Conservation (phyloP, 2,797 vertebrate species). For the Hozukius guyotensis region DNA sequence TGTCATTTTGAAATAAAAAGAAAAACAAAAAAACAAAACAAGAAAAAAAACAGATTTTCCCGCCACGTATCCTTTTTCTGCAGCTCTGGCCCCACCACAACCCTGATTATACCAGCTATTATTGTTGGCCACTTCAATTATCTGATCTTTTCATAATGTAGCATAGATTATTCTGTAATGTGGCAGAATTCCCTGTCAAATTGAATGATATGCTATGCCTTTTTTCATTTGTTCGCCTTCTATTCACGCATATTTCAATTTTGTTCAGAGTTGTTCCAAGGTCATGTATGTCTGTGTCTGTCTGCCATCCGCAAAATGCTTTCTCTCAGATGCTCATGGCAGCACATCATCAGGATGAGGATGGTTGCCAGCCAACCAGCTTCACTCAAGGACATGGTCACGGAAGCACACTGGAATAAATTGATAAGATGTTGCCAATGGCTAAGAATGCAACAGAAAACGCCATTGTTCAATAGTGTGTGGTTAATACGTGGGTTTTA, state of each 20-base stretch:
- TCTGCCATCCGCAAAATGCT: background rate
- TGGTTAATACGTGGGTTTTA: slow-evolving; percentile 3
- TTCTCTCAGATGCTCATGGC: background rate
- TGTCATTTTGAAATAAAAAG: too few relatives aligned
- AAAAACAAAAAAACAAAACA: background rate
- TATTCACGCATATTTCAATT: background rate
- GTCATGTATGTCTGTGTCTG: background rate
- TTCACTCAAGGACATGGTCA: slow-evolving; percentile 18
- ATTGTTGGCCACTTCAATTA: background rate
- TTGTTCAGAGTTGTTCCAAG: background rate
- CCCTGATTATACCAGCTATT: background rate
- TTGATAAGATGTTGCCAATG: slow-evolving; percentile 18
- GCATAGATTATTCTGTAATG: background rate
- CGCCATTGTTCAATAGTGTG: background rate
- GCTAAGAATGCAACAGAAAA: slow-evolving; percentile 5
- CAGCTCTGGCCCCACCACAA: background rate
- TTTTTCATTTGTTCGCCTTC: background rate
- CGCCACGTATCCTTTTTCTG: background rate
- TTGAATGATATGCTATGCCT: background rate
- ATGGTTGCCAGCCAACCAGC: slow-evolving; percentile 1
- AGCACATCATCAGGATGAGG: background rate
- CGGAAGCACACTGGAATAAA: slow-evolving; percentile 4
- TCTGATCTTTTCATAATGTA: background rate
- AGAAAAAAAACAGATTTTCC: slow-evolving; percentile 31
- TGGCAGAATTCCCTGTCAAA: background rate